A percentile compares a stretch with the other conserved stretches of the same genome.
Conservation (phyloP, 2,888 invertebrate genomes). For the Chaetogeoica ovagalla region DNA sequence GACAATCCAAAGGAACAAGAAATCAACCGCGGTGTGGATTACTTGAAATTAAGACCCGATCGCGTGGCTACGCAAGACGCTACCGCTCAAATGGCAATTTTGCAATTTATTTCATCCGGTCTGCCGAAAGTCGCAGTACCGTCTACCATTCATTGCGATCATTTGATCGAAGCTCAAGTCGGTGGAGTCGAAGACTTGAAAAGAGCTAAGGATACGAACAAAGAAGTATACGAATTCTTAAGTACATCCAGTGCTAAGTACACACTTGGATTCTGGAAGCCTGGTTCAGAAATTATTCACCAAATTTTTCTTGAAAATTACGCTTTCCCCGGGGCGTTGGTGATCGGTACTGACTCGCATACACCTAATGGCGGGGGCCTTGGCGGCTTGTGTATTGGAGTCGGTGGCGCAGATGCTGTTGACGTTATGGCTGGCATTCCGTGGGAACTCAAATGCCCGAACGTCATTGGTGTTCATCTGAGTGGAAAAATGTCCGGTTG, state of each 20-base stretch:
- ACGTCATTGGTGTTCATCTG: slow-evolving; percentile 63
- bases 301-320: too few species aligned
- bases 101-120: slow-evolving; percentile 95
- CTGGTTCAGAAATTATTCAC: slow-evolving; percentile 99
- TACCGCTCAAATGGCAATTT: slow-evolving; percentile 99
- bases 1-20: slow-evolving; percentile 92
- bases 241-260: slow-evolving; percentile 95
- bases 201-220: slow-evolving; percentile 87
- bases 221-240: slow-evolving; percentile 93
- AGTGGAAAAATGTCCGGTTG: slow-evolving; percentile 94
- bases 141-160: slow-evolving; percentile 99
- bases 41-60: slow-evolving; percentile 92
- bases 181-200: slow-evolving; percentile 89
- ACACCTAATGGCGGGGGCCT: too few species aligned
- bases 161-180: slow-evolving; percentile 95
- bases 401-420: too few species aligned
- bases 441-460: too few species aligned
- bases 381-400: too few species aligned
- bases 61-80: slow-evolving; percentile 99
- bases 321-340: too few species aligned
- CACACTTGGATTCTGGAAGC: slow-evolving; percentile 99
- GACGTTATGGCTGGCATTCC: too few species aligned
- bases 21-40: too few species aligned
- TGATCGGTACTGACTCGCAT: too few species aligned
- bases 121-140: slow-evolving; percentile 88